These are phyloP conservation scores for Drosophila histrio DNA, from an alignment of 2,888 invertebrate species.

Conservation along the genomic window DNA sequence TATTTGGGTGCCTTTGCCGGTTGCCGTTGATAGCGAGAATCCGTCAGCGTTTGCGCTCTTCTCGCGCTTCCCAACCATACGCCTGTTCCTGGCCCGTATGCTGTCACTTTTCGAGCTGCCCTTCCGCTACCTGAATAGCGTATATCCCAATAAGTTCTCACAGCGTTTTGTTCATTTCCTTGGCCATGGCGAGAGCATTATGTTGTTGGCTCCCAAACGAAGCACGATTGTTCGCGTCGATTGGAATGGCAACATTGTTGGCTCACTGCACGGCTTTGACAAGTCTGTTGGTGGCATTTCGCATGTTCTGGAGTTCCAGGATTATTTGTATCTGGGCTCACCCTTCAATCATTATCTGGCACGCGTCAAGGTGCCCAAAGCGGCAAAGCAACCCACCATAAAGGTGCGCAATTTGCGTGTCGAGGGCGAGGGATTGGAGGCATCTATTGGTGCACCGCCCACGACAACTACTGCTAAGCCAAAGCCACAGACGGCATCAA, in stretches of 20 bases:
- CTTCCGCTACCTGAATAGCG: constrained; percentile 87
- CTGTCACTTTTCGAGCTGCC: constrained; percentile 87
- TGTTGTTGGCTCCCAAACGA: constrained; percentile 82
- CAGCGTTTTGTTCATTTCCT: constrained; percentile 88
- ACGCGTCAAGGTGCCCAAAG: constrained; percentile 86
- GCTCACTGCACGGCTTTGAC: constrained; percentile 88
- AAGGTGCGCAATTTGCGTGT: constrained; percentile 82
- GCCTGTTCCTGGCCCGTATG: constrained; percentile 88
- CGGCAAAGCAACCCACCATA: constrained; percentile 69
- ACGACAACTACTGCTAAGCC: constrained; percentile 66
- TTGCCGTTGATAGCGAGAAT: constrained; percentile 85
- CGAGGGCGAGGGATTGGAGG: constrained; percentile 80
- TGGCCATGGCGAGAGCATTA: constrained; percentile 86
- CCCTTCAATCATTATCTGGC: constrained; percentile 89
- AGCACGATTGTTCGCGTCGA: constrained; percentile 88
- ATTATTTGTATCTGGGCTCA: constrained; percentile 88
- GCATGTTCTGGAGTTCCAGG: constrained; percentile 88
- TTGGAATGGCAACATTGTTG: constrained; percentile 89
- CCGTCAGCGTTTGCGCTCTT: constrained; percentile 86
- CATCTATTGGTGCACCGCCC: constrained; percentile 67
- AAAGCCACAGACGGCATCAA: constrained; percentile 53
- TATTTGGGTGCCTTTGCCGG: constrained; percentile 86
- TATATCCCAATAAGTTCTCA: constrained; percentile 88
- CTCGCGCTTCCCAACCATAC: constrained; percentile 87
- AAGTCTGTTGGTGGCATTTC: constrained; percentile 86